phyloP scores from a whole-genome alignment of 2,888 invertebrate genomes.

The Tetanocera ferruginea region DNA sequence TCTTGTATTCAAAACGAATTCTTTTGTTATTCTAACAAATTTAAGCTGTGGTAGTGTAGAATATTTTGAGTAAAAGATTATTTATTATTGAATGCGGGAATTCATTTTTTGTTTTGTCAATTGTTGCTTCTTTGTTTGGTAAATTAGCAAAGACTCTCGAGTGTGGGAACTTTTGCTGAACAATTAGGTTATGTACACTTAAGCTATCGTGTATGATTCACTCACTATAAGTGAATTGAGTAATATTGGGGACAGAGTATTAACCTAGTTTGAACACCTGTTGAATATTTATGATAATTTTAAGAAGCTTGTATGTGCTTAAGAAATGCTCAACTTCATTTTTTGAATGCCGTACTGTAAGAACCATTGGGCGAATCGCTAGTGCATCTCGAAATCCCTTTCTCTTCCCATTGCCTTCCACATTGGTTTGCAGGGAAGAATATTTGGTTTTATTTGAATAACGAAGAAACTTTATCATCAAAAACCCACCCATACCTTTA shows the following conservation, averaged over 20 bases:
- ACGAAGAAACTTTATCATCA: background rate
- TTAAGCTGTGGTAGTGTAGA: conserved; percentile 57
- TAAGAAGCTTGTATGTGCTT: background rate
- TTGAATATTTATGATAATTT: background rate
- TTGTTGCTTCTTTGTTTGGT: conserved; percentile 4
- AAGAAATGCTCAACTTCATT: no score
- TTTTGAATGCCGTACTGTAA: no score
- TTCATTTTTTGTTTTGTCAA: conserved; percentile 27
- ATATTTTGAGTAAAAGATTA: conserved; percentile 46
- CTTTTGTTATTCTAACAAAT: conserved; percentile 44
- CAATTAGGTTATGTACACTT: conserved; percentile 3
- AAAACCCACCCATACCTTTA: background rate
- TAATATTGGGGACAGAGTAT: background rate
- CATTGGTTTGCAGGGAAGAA: no score
- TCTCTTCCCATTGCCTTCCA: no score
- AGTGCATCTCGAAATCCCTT: no score
- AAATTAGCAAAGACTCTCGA: background rate
- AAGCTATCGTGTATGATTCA: background rate
- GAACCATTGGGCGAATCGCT: no score
- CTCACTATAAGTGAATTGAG: background rate
- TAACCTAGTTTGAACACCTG: conserved; percentile 16
- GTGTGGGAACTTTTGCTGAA: conserved; percentile 12
- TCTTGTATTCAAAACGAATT: background rate
- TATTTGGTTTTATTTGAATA: no score
- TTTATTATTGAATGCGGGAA: background rate